These are phyloP conservation scores for Saccostrea echinata DNA, from an alignment of 1,140 invertebrate species.

Conservation along the genomic window DNA sequence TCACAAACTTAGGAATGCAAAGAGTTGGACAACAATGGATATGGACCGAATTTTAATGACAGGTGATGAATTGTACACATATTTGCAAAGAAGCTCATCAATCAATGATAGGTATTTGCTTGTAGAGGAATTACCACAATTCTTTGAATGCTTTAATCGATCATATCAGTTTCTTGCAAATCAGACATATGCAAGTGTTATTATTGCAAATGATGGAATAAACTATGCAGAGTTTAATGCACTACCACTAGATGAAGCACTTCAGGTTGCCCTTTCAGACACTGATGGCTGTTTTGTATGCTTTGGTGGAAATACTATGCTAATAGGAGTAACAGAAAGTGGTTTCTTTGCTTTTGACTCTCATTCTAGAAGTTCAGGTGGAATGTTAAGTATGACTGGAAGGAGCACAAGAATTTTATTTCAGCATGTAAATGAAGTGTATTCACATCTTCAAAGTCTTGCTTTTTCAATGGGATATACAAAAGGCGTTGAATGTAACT, in stretches of 20 bases:
- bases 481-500: not conserved
- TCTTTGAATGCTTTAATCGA: slow-evolving; percentile 5
- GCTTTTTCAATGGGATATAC: not conserved
- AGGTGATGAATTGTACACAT: too few relatives aligned
- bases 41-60: slow-evolving; percentile 33
- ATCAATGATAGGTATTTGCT: not conserved
- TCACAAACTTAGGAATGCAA: slow-evolving; percentile 7
- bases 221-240: slow-evolving; percentile 29
- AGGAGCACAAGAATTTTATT: slow-evolving; percentile 30
- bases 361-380: slow-evolving; percentile 3
- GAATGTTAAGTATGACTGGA: not conserved
- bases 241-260: slow-evolving; percentile 37
- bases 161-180: not conserved
- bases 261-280: slow-evolving; percentile 20
- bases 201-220: not conserved
- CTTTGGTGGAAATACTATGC: slow-evolving; percentile 17
- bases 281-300: slow-evolving; percentile 41
- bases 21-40: not conserved
- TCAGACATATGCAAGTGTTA: not conserved
- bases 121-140: slow-evolving; percentile 1
- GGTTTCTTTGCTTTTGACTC: slow-evolving; percentile 43
- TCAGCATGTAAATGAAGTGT: not conserved
- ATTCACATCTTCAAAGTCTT: not conserved
- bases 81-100: not conserved
- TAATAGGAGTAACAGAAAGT: not conserved